Evolutionary conservation across 2,888 invertebrate species (phyloP).

Genomic region (Scotopteryx bipunctaria): DNA sequence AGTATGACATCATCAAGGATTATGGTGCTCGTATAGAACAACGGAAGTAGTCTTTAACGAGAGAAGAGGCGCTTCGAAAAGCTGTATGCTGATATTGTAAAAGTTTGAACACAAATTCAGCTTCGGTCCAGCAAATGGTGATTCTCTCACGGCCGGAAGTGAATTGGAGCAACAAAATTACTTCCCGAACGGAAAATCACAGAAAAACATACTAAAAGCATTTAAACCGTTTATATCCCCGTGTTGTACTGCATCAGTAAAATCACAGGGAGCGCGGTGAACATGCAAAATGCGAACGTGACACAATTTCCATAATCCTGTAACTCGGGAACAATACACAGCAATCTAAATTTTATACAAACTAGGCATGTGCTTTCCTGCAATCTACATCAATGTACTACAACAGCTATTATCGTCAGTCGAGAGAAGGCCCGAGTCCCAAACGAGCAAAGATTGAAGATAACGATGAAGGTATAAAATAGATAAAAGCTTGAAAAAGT

Average conservation of each 20-base stretch:
- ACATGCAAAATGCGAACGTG: constrained; percentile 49
- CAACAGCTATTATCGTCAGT: background rate
- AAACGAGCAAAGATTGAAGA: background rate
- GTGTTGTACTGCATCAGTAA: constrained; percentile 28
- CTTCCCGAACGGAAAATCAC: background rate
- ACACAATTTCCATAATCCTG: constrained; percentile 52
- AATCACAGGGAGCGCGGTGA: constrained; percentile 38
- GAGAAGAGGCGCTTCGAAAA: background rate
- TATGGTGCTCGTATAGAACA: background rate
- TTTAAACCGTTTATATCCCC: constrained; percentile 2
- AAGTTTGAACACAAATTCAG: no score
- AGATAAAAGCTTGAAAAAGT: constrained; percentile 9
- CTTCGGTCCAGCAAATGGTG: background rate
- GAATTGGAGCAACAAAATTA: background rate
- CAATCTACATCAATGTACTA: background rate
- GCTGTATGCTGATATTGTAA: background rate
- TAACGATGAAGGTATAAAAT: constrained; percentile 6
- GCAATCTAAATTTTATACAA: constrained; percentile 18
- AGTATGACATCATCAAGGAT: constrained; percentile 12
- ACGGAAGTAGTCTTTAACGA: background rate
- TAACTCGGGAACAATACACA: constrained; percentile 42
- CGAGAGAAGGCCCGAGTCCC: background rate
- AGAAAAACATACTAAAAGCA: constrained; percentile 1
- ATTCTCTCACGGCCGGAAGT: background rate
- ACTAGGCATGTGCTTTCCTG: constrained; percentile 6